Percentiles rank a stretch among this genome's conserved stretches.
These are phyloP conservation scores for Epizoanthus stellaris DNA, from an alignment of 92 coral and sea anemone genomes.

Conservation along the genomic window DNA sequence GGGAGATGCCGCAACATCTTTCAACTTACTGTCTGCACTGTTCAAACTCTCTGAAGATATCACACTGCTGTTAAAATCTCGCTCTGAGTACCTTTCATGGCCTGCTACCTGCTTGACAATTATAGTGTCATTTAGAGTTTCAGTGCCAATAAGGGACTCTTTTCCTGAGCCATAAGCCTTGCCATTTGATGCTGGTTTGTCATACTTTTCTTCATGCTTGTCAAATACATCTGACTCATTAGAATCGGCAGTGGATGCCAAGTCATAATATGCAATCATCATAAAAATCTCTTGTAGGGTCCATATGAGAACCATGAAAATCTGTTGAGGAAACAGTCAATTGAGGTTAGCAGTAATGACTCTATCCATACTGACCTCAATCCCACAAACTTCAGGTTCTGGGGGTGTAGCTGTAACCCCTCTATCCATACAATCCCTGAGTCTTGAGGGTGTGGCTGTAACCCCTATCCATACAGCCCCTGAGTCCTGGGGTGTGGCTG, in stretches of 20 bases:
- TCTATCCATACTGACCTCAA: background rate
- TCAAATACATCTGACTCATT: conserved; percentile 16
- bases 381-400: background rate
- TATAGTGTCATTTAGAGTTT: background rate
- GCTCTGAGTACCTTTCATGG: background rate
- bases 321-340: conserved; percentile 47
- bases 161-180: background rate
- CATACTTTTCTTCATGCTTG: background rate
- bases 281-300: conserved; percentile 73
- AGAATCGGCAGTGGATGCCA: conserved; percentile 52
- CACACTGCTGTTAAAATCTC: background rate
- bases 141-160: background rate
- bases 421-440: background rate
- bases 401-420: background rate
- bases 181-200: background rate
- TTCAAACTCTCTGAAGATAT: background rate
- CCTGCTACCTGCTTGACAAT: conserved; percentile 5
- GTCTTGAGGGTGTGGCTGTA: too few species aligned
- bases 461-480: background rate
- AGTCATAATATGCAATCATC: conserved; percentile 74
- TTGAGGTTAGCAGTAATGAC: background rate
- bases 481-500: background rate
- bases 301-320: conserved; percentile 89
- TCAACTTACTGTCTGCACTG: background rate
- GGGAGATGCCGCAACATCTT: background rate